These are phyloP conservation scores for Pediacus dermestoides DNA, from an alignment of 2,888 invertebrate species.

Conservation along the genomic window DNA sequence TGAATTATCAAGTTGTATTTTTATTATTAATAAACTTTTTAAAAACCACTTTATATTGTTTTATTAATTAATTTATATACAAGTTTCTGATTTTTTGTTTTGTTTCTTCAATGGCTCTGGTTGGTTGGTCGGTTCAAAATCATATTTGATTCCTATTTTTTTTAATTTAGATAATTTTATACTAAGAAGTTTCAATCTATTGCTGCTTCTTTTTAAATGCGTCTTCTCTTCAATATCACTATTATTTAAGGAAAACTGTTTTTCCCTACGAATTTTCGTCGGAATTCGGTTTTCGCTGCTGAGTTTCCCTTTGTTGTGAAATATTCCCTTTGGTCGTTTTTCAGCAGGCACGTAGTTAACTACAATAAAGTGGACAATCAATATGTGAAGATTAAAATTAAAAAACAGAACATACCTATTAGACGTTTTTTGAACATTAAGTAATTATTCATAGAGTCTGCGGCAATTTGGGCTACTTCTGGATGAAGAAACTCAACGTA, in stretches of 20 bases:
- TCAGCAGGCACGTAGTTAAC: slow-evolving; percentile 67
- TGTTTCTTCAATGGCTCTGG: too few species aligned
- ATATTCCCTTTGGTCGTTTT: slow-evolving; percentile 57
- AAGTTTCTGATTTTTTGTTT: too few species aligned
- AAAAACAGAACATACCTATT: slow-evolving; percentile 61
- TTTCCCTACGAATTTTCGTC: slow-evolving; percentile 45
- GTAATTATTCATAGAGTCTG: slow-evolving; percentile 96
- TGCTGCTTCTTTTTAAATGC: slow-evolving; percentile 48
- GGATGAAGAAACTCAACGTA: slow-evolving; percentile 83
- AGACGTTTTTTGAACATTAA: slow-evolving; percentile 89
- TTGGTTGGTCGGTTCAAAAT: slow-evolving; percentile 53
- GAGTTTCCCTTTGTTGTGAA: slow-evolving; percentile 34
- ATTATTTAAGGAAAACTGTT: slow-evolving; percentile 51
- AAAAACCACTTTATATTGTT: slow-evolving; percentile 13
- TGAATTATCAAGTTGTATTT: too few species aligned
- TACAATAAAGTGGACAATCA: slow-evolving; percentile 42
- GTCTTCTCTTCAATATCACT: slow-evolving; percentile 45
- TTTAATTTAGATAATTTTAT: slow-evolving; percentile 52
- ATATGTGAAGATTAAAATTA: neutral
- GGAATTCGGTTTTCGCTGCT: slow-evolving; percentile 53
- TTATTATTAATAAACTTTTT: too few species aligned
- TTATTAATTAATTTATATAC: too few species aligned
- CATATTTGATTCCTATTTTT: slow-evolving; percentile 54
- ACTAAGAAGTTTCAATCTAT: slow-evolving; percentile 48
- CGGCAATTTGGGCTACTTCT: slow-evolving; percentile 88